These are phyloP conservation scores for Thymelicus sylvestris DNA, from an alignment of 2,888 invertebrate genomes.

Conservation along the genomic window DNA sequence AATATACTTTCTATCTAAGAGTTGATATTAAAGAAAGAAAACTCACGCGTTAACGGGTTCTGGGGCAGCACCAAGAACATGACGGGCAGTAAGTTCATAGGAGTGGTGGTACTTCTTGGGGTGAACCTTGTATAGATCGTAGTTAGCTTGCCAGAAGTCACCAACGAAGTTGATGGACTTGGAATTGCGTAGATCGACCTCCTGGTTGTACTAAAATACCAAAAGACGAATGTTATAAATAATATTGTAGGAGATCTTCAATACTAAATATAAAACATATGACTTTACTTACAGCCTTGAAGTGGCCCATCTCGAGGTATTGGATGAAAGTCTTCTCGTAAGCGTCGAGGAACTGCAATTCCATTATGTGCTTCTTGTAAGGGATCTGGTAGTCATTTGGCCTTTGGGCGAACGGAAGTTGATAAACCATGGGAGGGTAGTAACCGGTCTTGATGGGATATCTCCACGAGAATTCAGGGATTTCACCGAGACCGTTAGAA, in stretches of 20 bases:
- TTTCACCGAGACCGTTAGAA: conserved; percentile 85
- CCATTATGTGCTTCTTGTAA: conserved; percentile 74
- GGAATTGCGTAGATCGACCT: conserved; percentile 62
- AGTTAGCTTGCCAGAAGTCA: conserved; percentile 79
- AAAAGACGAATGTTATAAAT: neutral
- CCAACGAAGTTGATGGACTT: conserved; percentile 78
- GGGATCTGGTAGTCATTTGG: conserved; percentile 83
- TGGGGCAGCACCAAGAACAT: conserved; percentile 58
- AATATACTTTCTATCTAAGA: too few species aligned
- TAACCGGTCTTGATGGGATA: conserved; percentile 79
- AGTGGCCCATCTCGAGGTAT: conserved; percentile 81
- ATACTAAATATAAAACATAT: neutral
- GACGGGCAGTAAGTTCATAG: conserved; percentile 84
- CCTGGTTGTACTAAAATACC: conserved; percentile 63
- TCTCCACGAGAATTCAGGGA: conserved; percentile 87
- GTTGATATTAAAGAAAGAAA: neutral
- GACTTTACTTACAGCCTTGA: conserved; percentile 83
- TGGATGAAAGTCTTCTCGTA: conserved; percentile 84
- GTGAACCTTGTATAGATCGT: conserved; percentile 68
- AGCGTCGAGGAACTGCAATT: conserved; percentile 82
- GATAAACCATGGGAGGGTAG: conserved; percentile 49
- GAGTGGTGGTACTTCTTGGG: conserved; percentile 75
- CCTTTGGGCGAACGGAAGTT: conserved; percentile 53
- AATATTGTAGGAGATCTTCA: neutral
- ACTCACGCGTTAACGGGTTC: conserved; percentile 55